A percentile compares a stretch with the other conserved stretches of the same genome.
phyloP scores from a whole-genome alignment of 2,113 vertebrate genomes.

The Lepus europaeus region DNA sequence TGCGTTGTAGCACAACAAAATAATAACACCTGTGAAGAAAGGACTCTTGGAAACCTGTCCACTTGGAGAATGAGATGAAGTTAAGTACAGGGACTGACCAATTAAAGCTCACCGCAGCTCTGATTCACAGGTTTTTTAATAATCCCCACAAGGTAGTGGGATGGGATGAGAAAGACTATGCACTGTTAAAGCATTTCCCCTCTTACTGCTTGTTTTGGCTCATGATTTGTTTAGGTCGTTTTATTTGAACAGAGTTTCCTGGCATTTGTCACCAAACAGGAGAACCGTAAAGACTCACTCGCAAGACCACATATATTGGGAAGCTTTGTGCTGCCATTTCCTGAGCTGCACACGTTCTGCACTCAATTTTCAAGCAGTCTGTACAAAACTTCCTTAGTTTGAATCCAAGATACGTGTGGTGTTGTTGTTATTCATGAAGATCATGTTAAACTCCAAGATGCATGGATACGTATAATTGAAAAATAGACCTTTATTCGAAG shows the following conservation, averaged over 20 bases:
- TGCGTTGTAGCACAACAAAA: conserved; percentile 19
- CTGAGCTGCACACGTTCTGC: not conserved
- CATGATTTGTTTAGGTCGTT: conserved; percentile 54
- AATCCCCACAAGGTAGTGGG: not conserved
- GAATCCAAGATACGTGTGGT: conserved; percentile 32
- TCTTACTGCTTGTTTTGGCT: conserved; percentile 55
- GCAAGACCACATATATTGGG: not conserved
- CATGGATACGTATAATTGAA: conserved; percentile 60
- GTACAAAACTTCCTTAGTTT: conserved; percentile 35
- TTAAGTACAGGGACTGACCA: not conserved
- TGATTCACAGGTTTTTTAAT: conserved; percentile 20
- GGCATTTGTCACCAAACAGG: not conserved
- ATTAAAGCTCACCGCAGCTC: conserved; percentile 27
- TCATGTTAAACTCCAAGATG: conserved; percentile 60
- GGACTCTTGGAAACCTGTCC: not conserved
- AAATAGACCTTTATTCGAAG: conserved; percentile 71
- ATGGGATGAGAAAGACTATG: not conserved
- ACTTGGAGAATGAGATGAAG: not conserved
- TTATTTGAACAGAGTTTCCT: conserved; percentile 26
- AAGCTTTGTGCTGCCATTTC: not conserved
- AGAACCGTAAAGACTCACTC: conserved; percentile 9
- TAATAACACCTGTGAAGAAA: conserved; percentile 55
- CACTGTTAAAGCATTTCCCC: conserved; percentile 22
- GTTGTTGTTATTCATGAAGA: conserved; percentile 50
- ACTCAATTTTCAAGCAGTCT: conserved; percentile 19